Conservation (phyloP, 2,797 vertebrate species). For the Crenuchus spilurus region DNA sequence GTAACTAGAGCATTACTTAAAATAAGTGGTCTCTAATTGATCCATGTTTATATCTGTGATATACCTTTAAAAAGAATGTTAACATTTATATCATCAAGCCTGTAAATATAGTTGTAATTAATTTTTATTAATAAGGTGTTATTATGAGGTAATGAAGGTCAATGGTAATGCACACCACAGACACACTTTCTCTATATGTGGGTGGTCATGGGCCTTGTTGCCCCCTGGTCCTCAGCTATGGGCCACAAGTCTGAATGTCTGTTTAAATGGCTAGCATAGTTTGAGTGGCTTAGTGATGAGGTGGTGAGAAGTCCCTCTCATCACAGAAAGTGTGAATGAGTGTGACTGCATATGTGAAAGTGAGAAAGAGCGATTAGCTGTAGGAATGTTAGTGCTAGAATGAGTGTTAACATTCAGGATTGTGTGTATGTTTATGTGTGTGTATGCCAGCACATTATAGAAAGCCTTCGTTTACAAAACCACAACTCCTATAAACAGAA, state of each 20-base stretch:
- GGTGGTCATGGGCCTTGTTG: constrained; percentile 14
- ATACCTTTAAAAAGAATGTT: too few species aligned
- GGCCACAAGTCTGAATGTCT: background rate
- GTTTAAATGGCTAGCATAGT: constrained; percentile 39
- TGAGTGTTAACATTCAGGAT: constrained; percentile 6
- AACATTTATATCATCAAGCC: too few species aligned
- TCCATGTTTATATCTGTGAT: too few species aligned
- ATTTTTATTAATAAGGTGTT: too few species aligned
- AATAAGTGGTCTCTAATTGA: too few species aligned
- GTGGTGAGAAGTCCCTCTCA: constrained; percentile 6
- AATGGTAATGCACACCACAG: background rate
- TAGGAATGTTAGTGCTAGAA: constrained; percentile 26
- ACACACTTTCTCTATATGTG: background rate
- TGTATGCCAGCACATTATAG: constrained; percentile 2
- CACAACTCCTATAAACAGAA: constrained; percentile 10
- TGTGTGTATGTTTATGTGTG: constrained; percentile 21
- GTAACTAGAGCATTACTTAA: too few species aligned
- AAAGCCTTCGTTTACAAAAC: background rate
- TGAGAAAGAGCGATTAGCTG: background rate
- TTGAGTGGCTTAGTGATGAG: constrained; percentile 23
- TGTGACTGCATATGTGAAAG: background rate
- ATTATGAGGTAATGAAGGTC: background rate
- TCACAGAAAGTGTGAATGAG: constrained; percentile 6
- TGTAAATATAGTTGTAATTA: too few species aligned
- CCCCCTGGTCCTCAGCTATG: background rate